A percentile compares a stretch with the other conserved stretches of the same genome.
These are phyloP conservation scores for Chrysina gloriosa DNA, from an alignment of 2,888 invertebrate species.

Conservation along the genomic window DNA sequence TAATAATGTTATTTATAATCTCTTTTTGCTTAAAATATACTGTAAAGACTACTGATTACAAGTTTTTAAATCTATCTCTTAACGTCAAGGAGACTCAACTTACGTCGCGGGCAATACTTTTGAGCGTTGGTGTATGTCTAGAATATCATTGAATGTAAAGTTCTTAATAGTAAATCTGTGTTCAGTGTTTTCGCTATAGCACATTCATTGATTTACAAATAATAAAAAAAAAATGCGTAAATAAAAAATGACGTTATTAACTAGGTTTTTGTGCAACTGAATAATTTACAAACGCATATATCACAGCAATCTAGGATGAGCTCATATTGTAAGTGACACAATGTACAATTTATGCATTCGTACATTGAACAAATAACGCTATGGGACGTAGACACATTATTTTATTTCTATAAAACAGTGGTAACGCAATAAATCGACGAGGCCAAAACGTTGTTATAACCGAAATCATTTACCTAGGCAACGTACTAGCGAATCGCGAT, in stretches of 20 bases:
- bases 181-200: too few relatives aligned
- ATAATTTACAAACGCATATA: conserved; percentile 3
- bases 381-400: not conserved
- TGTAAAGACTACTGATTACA: too few relatives aligned
- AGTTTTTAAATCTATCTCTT: too few relatives aligned
- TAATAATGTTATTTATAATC: too few relatives aligned
- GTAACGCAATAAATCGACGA: conserved; percentile 14
- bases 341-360: conserved; percentile 10
- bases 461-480: not conserved
- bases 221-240: not conserved
- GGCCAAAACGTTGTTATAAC: not conserved
- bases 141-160: too few relatives aligned
- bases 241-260: not conserved
- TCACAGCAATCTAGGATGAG: not conserved
- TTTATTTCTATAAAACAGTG: not conserved
- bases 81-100: too few relatives aligned
- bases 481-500: not conserved
- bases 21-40: too few relatives aligned
- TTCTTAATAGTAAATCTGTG: too few relatives aligned
- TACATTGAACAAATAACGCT: conserved; percentile 8
- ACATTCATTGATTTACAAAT: not conserved
- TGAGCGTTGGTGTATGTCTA: too few relatives aligned
- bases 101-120: too few relatives aligned
- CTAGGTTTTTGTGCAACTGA: not conserved
- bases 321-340: conserved; percentile 14